Evolutionary conservation across 2,797 vertebrate species (phyloP), one percentile per base, ranked within the genome.

Genomic region (Paramormyrops hopkinsi): DNA sequence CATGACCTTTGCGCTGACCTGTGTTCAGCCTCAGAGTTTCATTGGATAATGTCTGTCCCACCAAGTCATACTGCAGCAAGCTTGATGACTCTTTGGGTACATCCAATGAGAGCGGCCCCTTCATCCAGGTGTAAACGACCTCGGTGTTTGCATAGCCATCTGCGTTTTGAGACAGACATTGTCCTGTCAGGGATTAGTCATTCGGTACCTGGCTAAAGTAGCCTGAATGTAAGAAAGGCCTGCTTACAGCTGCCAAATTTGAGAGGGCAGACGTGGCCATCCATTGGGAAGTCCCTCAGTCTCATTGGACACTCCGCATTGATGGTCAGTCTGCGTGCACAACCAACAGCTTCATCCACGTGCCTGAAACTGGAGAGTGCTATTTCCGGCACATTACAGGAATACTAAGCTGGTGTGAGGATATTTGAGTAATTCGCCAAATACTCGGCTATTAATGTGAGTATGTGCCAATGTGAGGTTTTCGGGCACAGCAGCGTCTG

Each of bases 231-330:
- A 19, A 22, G 8, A 50, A 25, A 59, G 46, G 1, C 2, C 8
- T 54, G 91, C 96, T 95, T 91, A 97, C 96, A 97, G 94, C 96
- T 97, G 93, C 96, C 96, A 91, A 97, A 97, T 79, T 92, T 94
- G 14, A 97, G 95, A 90, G 96, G 95, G 92, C 96, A 97, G 4
- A 94, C n/a, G 11, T 97, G 96, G 2, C 96, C 94, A 0, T 97
- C 96, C 96, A 97, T 96, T 12, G 96, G 96, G 51, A 97, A 97
- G 92, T 97, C 93, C 88, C 94, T 91, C 51, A 97, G 93, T 3
- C 89, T 94, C 96, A 97, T 96, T 0, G 96, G 96, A 94, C 96
- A 97, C 53, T 95, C 95, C 51, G 96, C 94, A 56, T 92, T 94
- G 89, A 97, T 95, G 25, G 96, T 97, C 82, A 97, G 92, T 90